Evolutionary conservation across 2,888 invertebrate species (phyloP).

Genomic region (Torymus texanus): DNA sequence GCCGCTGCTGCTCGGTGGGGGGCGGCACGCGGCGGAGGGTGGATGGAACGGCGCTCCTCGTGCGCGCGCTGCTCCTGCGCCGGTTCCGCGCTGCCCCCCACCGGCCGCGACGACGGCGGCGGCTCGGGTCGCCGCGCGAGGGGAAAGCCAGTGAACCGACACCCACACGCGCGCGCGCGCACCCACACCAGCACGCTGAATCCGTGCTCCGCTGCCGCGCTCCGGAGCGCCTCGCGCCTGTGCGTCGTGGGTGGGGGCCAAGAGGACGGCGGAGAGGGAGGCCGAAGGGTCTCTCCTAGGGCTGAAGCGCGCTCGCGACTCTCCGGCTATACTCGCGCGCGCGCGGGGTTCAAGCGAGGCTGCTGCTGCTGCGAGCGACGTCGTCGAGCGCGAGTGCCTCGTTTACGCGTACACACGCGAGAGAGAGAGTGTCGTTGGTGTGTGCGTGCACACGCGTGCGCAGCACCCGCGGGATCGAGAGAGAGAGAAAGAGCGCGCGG

Average conservation of each 20-base stretch:
- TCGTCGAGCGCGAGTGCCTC: no score
- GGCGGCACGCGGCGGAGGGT: constrained; percentile 18
- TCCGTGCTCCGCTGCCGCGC: no score
- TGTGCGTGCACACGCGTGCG: no score
- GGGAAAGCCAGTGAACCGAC: constrained; percentile 19
- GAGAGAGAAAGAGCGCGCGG: no score
- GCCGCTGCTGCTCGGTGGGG: not conserved
- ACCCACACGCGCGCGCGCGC: not conserved
- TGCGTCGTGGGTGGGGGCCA: not conserved
- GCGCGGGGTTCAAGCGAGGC: constrained; percentile 30
- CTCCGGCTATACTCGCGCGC: constrained; percentile 21
- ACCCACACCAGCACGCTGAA: not conserved
- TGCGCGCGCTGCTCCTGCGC: not conserved
- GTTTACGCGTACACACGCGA: no score
- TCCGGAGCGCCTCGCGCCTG: not conserved
- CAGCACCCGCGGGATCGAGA: not conserved
- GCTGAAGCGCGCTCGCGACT: constrained; percentile 24
- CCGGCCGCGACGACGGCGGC: not conserved
- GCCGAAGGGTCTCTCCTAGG: not conserved
- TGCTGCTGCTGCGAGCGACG: not conserved
- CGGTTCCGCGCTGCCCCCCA: not conserved
- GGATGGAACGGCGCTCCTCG: not conserved
- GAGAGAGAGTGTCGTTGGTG: no score
- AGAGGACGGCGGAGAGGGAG: constrained; percentile 1
- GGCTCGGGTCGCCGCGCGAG: no score